Percentiles rank a stretch among this genome's conserved stretches.
phyloP scores from a whole-genome alignment of 2,113 vertebrate species.

The Oplegnathus fasciatus region DNA sequence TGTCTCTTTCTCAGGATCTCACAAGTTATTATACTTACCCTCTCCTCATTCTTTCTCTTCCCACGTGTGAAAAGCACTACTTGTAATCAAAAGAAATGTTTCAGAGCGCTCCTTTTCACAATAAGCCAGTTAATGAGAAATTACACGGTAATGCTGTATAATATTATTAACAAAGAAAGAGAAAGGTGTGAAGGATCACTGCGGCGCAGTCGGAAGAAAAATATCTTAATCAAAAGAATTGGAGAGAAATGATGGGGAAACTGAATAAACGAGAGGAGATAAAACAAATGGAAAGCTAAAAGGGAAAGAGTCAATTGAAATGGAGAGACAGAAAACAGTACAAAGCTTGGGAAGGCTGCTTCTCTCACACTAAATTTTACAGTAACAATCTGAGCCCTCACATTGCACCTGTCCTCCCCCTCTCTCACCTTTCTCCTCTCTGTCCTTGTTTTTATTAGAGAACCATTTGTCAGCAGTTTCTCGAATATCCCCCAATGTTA shows the following conservation, averaged over 20 bases:
- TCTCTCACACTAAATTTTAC: not conserved
- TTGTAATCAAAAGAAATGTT: constrained; percentile 22
- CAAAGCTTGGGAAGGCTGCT: not conserved
- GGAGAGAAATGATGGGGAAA: constrained; percentile 6
- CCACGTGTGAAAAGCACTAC: constrained; percentile 16
- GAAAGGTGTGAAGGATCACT: not conserved
- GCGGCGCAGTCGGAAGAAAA: not conserved
- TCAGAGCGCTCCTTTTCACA: constrained; percentile 21
- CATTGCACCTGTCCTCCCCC: not conserved
- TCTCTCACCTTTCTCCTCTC: not conserved
- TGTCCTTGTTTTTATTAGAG: constrained; percentile 4
- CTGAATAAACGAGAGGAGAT: not conserved
- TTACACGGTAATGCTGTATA: constrained; percentile 1
- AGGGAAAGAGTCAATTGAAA: not conserved
- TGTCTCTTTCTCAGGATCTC: constrained; percentile 11
- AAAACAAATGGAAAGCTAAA: not conserved
- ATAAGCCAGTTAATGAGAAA: constrained; percentile 37
- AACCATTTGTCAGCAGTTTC: constrained; percentile 24
- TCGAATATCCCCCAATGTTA: not conserved
- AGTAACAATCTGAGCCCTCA: not conserved
- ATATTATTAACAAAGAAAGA: constrained; percentile 19
- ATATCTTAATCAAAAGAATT: constrained; percentile 23
- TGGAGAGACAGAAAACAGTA: not conserved
- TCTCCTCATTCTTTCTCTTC: constrained; percentile 13
- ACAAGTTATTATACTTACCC: constrained; percentile 27